Evolutionary conservation across 2,888 invertebrate species (phyloP), one percentile per base, ranked within the genome.

Genomic region (Onchidella celtica): DNA sequence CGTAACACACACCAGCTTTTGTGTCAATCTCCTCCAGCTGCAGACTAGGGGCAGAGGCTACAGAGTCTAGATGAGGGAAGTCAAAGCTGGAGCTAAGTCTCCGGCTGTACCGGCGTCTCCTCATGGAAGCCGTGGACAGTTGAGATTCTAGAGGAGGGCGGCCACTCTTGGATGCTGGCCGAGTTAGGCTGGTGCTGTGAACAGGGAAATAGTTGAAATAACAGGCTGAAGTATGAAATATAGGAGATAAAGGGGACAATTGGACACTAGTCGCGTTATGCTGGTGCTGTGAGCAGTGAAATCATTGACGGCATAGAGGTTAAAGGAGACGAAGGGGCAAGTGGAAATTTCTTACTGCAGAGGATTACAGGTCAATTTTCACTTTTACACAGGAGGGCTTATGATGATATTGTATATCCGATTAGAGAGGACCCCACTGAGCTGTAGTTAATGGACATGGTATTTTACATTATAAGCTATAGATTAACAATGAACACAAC

Each of bases 71-170:
- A 79, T 89, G 89, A 27, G 86, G 84, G 1, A 87, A 79, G 80
- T 87, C 85, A 36, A 89, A 85, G 82, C 88, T 89, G 17, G 88
- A 86, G 74, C 85, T 81, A 2, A 86, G 29, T n/a, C 81, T 55
- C 32, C 72, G 73, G 9, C 70, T 72, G 9, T 65, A 68, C 38
- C 69, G 36, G 2, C 76, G 77, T 36, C 79, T 61, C 27, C 70
- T 73, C 57, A 77, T 34, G 24, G 78, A 76, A 17, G 70, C 65
- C 27, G 74, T 40, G 11, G 82, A 82, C 40, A 32, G 0, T 27
- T 83, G 76, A 55, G 47, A 29, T 34, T 70, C 66, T n/a, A 83
- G n/a, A n/a, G 68, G 68, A 14, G 68, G 57, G 4, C 77, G 32
- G 32, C 65, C 32, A 21, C 59, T 24, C 21, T 32, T 38, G 65